Conservation (phyloP, 2,113 vertebrate genomes). For the Mormoops blainvillei region DNA sequence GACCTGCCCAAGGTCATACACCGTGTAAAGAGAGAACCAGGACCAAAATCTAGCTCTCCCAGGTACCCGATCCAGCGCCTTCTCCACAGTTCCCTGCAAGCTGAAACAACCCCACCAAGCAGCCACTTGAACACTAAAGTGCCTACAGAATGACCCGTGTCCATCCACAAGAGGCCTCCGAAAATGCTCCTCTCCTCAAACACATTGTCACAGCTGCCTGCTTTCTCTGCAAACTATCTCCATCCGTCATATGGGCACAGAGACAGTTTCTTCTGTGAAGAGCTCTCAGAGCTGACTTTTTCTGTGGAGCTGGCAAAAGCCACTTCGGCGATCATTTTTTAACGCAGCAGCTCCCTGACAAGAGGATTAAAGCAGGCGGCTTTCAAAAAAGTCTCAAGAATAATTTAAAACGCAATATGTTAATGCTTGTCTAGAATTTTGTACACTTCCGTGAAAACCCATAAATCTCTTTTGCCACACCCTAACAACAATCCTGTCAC, state of each 20-base stretch:
- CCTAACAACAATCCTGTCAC: neutral
- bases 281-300: neutral
- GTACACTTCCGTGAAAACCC: conserved; percentile 9
- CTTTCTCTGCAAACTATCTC: neutral
- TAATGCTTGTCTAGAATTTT: conserved; percentile 13
- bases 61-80: accelerated
- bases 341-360: conserved; percentile 4
- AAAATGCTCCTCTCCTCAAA: neutral
- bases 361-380: conserved; percentile 40
- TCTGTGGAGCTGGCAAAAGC: neutral
- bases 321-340: neutral
- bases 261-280: neutral
- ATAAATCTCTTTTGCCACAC: neutral
- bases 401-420: neutral
- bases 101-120: neutral
- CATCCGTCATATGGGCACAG: accelerated
- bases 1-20: neutral
- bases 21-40: neutral
- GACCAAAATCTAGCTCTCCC: neutral
- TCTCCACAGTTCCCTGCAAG: neutral
- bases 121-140: neutral
- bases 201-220: accelerated
- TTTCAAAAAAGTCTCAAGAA: conserved; percentile 35
- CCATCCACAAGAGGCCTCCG: neutral
- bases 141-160: accelerated